Conservation (phyloP, 2,888 invertebrate species). For the Calliscelio sp. region DNA sequence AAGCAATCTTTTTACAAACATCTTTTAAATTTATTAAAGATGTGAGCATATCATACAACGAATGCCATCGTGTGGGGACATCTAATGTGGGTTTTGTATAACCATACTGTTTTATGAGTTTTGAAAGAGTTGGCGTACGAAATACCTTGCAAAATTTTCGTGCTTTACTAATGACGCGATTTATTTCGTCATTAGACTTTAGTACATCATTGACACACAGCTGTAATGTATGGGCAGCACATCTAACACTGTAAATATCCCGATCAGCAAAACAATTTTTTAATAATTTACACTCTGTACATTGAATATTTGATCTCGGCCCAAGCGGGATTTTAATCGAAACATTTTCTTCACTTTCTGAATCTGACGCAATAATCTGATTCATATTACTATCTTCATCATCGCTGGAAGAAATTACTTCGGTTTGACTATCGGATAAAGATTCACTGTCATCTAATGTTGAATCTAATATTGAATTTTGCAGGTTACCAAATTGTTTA, state of each 20-base stretch:
- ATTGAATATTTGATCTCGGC: background rate
- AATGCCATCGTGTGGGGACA: constrained; percentile 5
- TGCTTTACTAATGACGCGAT: background rate
- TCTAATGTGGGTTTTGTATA: background rate
- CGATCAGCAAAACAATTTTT: background rate
- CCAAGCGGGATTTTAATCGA: no score
- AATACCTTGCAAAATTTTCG: background rate
- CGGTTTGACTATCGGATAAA: background rate
- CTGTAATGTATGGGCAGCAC: constrained; percentile 13
- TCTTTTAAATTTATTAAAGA: background rate
- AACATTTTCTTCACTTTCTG: background rate
- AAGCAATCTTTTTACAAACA: background rate
- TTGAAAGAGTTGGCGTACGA: background rate
- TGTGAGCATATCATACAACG: background rate
- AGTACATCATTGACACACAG: background rate
- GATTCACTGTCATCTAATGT: background rate
- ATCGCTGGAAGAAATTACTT: no score
- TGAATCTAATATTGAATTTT: no score
- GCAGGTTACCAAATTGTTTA: background rate
- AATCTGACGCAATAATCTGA: background rate
- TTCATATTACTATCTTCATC: background rate
- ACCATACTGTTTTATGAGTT: background rate
- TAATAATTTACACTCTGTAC: background rate
- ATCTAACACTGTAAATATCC: constrained; percentile 7
- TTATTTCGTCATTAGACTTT: background rate